Percentiles rank a stretch among this genome's conserved stretches.
Evolutionary conservation across 2,888 invertebrate genomes (phyloP).

Genomic region (Drepana falcataria): DNA sequence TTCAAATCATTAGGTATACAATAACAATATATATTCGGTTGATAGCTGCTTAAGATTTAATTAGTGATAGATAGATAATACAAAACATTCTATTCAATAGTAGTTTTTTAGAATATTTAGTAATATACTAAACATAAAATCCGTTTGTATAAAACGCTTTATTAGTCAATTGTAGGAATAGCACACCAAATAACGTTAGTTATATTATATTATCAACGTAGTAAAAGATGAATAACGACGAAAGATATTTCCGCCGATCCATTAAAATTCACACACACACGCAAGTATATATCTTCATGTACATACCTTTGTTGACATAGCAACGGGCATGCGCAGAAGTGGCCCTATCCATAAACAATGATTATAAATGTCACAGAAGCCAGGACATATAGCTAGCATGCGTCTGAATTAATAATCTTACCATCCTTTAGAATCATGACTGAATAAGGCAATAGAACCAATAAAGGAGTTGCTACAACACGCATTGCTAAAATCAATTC

Average conservation of each 20-base stretch:
- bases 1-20: no score
- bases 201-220: slow-evolving; percentile 2
- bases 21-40: no score
- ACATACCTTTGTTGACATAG: slow-evolving; percentile 60
- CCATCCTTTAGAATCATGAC: neutral
- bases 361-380: slow-evolving; percentile 40
- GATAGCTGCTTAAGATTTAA: no score
- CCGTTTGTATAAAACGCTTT: no score
- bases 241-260: slow-evolving; percentile 9
- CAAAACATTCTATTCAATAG: no score
- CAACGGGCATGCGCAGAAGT: slow-evolving; percentile 63
- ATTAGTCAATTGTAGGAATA: no score
- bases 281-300: slow-evolving; percentile 18
- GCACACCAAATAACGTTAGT: no score
- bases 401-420: slow-evolving; percentile 7
- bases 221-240: slow-evolving; percentile 22
- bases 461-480: neutral
- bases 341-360: slow-evolving; percentile 66
- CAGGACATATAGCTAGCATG: slow-evolving; percentile 12
- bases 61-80: no score
- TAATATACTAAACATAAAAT: no score
- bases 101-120: no score
- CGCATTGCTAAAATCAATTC: neutral
- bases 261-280: slow-evolving; percentile 33
- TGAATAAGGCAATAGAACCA: neutral